Conservation (phyloP, 2,797 vertebrate species). For the Steatocranus sp. region DNA sequence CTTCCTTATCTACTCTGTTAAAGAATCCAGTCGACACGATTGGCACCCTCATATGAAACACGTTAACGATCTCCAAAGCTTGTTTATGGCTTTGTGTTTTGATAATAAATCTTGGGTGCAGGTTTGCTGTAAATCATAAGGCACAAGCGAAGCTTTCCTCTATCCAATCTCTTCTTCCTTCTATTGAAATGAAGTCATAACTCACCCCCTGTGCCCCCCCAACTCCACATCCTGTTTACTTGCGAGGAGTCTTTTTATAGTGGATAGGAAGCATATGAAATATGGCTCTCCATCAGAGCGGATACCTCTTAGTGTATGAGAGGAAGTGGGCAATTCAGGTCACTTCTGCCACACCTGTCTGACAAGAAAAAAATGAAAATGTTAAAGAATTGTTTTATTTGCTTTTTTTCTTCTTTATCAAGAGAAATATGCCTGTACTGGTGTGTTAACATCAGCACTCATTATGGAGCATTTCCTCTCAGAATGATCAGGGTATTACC, state of each 20-base stretch:
- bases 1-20: not conserved
- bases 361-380: not conserved
- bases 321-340: conserved; percentile 25
- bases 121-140: not conserved
- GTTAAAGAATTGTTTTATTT: not conserved
- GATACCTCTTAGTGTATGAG: conserved; percentile 24
- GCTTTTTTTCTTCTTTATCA: not conserved
- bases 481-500: not conserved
- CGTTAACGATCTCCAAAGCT: not conserved
- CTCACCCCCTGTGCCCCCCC: not conserved
- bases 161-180: conserved; percentile 45
- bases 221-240: conserved; percentile 69
- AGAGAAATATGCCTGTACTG: not conserved
- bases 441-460: not conserved
- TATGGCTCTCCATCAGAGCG: conserved; percentile 4
- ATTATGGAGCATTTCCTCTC: conserved; percentile 14
- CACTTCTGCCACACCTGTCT: not conserved
- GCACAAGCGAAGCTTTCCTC: not conserved
- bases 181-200: conserved; percentile 42
- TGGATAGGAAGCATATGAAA: conserved; percentile 40
- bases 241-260: conserved; percentile 34
- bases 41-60: not conserved
- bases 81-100: conserved; percentile 2
- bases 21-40: not conserved
- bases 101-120: not conserved